Conservation (phyloP, 2,888 invertebrate genomes). For the Melangyna quadrimaculata region DNA sequence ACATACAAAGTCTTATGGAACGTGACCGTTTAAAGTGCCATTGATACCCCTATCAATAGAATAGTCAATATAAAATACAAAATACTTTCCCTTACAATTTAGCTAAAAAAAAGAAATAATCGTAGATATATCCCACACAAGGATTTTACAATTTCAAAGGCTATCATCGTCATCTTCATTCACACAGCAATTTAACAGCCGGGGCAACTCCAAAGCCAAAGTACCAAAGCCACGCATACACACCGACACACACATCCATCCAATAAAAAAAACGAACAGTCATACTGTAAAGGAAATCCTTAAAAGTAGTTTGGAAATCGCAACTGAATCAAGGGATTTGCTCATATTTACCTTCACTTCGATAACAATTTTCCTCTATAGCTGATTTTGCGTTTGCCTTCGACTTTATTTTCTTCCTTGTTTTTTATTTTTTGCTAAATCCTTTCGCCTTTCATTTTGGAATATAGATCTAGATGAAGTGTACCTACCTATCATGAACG, state of each 20-base stretch:
- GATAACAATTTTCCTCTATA: slow-evolving; percentile 52
- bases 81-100: neutral
- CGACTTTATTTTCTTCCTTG: neutral
- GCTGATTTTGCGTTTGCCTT: neutral
- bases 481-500: neutral
- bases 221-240: neutral
- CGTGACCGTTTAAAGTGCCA: slow-evolving; percentile 32
- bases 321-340: slow-evolving; percentile 65
- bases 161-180: slow-evolving; percentile 61
- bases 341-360: slow-evolving; percentile 65
- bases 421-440: slow-evolving; percentile 22
- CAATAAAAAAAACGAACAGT: slow-evolving; percentile 10
- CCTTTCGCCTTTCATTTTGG: slow-evolving; percentile 14
- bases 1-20: neutral
- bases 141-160: slow-evolving; percentile 58
- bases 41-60: slow-evolving; percentile 31
- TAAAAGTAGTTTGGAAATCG: slow-evolving; percentile 64
- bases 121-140: slow-evolving; percentile 17
- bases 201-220: neutral
- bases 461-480: neutral
- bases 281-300: slow-evolving; percentile 55
- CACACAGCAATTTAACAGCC: slow-evolving; percentile 19
- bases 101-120: neutral
- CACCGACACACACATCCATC: neutral
- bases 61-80: slow-evolving; percentile 12